phyloP scores from a whole-genome alignment of 1,140 invertebrate species.

The Cyphomyrmex costatus region DNA sequence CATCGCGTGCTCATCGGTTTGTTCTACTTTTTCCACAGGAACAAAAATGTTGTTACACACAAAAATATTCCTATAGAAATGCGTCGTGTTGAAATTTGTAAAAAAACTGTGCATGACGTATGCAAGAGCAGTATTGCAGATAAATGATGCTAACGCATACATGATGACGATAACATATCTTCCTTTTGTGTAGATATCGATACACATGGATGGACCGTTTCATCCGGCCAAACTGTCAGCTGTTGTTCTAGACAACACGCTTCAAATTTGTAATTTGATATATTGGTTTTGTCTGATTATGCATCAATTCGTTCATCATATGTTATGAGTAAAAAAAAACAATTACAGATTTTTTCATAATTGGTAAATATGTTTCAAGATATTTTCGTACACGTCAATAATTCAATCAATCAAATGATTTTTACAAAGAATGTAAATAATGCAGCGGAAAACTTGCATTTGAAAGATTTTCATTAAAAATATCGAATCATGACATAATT shows the following conservation, averaged over 20 bases:
- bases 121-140: slow-evolving; percentile 29
- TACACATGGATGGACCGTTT: slow-evolving; percentile 60
- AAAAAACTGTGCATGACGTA: slow-evolving; percentile 3
- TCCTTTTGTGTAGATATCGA: slow-evolving; percentile 2
- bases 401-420: not conserved
- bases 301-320: slow-evolving; percentile 8
- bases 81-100: not conserved
- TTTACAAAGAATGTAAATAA: too few species aligned
- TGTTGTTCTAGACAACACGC: slow-evolving; percentile 65
- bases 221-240: slow-evolving; percentile 46
- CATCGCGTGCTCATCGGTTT: not conserved
- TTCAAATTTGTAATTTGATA: slow-evolving; percentile 72
- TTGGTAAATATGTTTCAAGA: not conserved
- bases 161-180: slow-evolving; percentile 75
- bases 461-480: too few species aligned
- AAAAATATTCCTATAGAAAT: not conserved
- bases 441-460: too few species aligned
- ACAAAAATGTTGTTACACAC: slow-evolving; percentile 1
- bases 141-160: slow-evolving; percentile 64
- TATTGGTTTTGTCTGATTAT: slow-evolving; percentile 11
- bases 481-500: too few species aligned
- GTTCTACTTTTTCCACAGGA: not conserved
- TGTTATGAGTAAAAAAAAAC: not conserved
- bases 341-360: slow-evolving; percentile 9
- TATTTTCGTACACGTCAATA: not conserved